Evolutionary conservation across 2,888 invertebrate species (phyloP).

Genomic region (Leistus spinibarbis): DNA sequence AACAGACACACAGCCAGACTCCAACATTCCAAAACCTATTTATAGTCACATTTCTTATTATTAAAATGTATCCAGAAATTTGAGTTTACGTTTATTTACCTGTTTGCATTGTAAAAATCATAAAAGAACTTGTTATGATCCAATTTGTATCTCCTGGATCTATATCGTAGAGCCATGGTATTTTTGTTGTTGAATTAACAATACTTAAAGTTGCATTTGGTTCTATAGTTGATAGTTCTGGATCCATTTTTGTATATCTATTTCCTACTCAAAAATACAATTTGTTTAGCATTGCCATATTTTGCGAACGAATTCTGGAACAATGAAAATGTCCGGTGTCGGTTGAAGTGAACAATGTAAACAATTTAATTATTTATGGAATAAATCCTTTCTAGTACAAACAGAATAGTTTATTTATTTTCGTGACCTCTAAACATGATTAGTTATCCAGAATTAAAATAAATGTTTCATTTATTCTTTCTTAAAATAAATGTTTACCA

Average conservation of each 20-base stretch:
- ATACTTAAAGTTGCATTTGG: background rate
- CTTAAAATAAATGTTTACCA: too few relatives aligned
- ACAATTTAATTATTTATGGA: conserved; percentile 45
- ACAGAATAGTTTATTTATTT: conserved; percentile 41
- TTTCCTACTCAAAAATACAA: conserved; percentile 7
- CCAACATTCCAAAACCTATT: conserved; percentile 90
- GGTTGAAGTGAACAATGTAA: conserved; percentile 40
- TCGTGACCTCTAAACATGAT: background rate
- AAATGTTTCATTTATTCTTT: background rate
- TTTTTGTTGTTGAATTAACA: conserved; percentile 48
- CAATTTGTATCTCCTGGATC: conserved; percentile 84
- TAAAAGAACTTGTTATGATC: conserved; percentile 87
- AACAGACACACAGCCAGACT: conserved; percentile 89
- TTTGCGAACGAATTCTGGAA: background rate
- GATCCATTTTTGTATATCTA: background rate
- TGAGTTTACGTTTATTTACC: conserved; percentile 67
- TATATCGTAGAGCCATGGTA: conserved; percentile 68
- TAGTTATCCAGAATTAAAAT: background rate
- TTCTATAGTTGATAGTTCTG: background rate
- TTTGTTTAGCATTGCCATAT: conserved; percentile 1
- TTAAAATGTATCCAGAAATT: background rate
- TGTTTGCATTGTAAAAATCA: conserved; percentile 93
- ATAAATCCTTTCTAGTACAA: conserved; percentile 40
- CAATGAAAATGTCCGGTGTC: conserved; percentile 7
- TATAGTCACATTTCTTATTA: conserved; percentile 34